Base-by-base conservation (phyloP, 1,140 invertebrate species). In the Aphaenogaster floridana region DNA sequence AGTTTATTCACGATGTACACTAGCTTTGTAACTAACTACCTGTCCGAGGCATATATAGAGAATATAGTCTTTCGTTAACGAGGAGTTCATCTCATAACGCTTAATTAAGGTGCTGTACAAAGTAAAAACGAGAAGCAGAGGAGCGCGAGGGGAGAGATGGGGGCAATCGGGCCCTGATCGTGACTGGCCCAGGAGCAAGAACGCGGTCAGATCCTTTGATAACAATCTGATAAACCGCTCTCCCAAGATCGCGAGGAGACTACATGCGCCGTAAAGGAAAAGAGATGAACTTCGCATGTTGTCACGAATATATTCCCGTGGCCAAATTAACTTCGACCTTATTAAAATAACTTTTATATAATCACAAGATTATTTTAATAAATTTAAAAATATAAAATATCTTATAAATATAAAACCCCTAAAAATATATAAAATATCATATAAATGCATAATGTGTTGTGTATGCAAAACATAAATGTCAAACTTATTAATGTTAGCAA, bases 41-140 rank as follows among this genome's bases (percentile, higher is more conserved):
- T 88, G 89, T 92, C 91, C 90, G 42, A 61, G 42, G 52, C 68
- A 61, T 74, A 61, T 74, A 83, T 69, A 39, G 80, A 61, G 80
- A 84, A 84, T 76, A 84, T 84, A 84, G 92, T 93, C 93, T 94
- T 92, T 92, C 92, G 93, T 94, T 95, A 95, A 95, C 95, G 93
- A 95, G 94, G 93, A 91, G 90, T 92, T 92, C 93, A 93, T 95
- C 94, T 95, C 95, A 95, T 95, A 95, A 95, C 93, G 94, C 94
- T 95, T 95, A 95, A 95, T 95, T 95, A 95, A 95, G 94, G 93
- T 93, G 91, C 93, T 93, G 86, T 93, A 92, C 90, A 92, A 88
- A 92, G 90, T 90, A 91, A 91, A 86, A 83, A 74, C 81, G 86
- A 79, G 76, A 83, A 61, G 21, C 45, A 69, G 85, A 86, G 87